Evolutionary conservation across 2,113 vertebrate species (phyloP).

Genomic region (Mormoops blainvillei): DNA sequence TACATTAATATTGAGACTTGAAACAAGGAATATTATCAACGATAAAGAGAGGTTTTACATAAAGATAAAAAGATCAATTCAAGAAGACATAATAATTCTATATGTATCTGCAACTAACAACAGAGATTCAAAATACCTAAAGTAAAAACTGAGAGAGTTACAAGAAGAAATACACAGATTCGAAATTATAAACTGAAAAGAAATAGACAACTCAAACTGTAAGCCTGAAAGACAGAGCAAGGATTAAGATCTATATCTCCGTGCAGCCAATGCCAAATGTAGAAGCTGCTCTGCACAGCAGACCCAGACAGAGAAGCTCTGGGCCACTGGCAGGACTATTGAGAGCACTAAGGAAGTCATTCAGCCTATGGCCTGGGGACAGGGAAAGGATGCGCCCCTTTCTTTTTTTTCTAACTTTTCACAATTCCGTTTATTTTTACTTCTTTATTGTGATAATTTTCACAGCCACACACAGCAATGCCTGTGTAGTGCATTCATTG

Average conservation of each 20-base stretch:
- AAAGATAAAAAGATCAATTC: background rate
- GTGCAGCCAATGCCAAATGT: accelerated
- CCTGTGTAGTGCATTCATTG: too few relatives aligned
- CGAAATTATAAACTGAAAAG: background rate
- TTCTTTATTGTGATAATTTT: background rate
- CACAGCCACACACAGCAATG: background rate
- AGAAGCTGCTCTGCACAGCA: background rate
- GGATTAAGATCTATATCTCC: background rate
- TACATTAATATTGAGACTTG: background rate
- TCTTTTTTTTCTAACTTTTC: background rate
- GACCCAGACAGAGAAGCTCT: background rate
- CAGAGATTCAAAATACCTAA: too few relatives aligned
- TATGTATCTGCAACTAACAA: background rate
- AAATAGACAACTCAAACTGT: background rate
- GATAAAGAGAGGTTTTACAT: background rate
- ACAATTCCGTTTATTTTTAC: background rate
- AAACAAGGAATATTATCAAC: background rate
- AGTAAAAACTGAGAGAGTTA: background rate
- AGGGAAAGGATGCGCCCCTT: background rate
- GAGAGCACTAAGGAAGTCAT: background rate
- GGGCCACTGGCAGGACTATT: background rate
- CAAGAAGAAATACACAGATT: background rate
- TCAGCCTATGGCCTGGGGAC: background rate
- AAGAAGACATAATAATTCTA: background rate
- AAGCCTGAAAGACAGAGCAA: background rate